A percentile compares a stretch with the other conserved stretches of the same genome.
Evolutionary conservation across 2,797 vertebrate species (phyloP).

Genomic region (Alcedo quadribrachys): DNA sequence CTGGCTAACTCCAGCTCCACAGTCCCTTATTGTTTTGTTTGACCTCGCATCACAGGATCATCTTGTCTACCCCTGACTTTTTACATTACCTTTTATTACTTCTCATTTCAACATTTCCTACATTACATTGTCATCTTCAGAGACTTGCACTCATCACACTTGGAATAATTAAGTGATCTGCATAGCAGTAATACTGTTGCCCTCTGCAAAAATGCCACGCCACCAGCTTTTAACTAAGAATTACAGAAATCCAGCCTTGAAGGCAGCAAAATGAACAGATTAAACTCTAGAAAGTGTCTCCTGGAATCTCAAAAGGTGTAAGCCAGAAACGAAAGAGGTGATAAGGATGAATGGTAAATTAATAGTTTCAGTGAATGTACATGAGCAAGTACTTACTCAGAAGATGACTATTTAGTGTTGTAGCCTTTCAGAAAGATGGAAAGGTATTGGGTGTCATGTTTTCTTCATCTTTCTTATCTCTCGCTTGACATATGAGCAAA

Average conservation of each 20-base stretch:
- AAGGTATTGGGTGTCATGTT: background rate
- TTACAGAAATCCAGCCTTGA: background rate
- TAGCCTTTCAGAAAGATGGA: background rate
- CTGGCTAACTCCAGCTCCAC: constrained; percentile 49
- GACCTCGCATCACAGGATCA: constrained; percentile 57
- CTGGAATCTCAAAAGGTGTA: background rate
- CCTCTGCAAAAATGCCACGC: constrained; percentile 3
- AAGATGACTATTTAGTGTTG: background rate
- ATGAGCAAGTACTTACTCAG: background rate
- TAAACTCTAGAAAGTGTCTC: background rate
- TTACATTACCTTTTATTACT: constrained; percentile 73
- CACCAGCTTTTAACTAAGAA: constrained; percentile 14
- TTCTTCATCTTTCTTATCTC: background rate
- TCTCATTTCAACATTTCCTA: constrained; percentile 30
- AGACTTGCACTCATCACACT: constrained; percentile 46
- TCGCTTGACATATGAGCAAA: background rate
- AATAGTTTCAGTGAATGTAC: background rate
- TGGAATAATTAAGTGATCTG: constrained; percentile 66
- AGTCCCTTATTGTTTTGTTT: constrained; percentile 65
- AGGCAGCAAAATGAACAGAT: background rate
- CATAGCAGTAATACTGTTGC: background rate
- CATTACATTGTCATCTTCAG: constrained; percentile 31
- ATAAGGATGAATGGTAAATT: background rate
- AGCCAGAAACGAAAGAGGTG: background rate
- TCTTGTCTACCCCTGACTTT: constrained; percentile 67